A percentile compares a stretch with the other conserved stretches of the same genome.
phyloP scores from a whole-genome alignment of 2,113 vertebrate species.

The Ochotona curzoniae region DNA sequence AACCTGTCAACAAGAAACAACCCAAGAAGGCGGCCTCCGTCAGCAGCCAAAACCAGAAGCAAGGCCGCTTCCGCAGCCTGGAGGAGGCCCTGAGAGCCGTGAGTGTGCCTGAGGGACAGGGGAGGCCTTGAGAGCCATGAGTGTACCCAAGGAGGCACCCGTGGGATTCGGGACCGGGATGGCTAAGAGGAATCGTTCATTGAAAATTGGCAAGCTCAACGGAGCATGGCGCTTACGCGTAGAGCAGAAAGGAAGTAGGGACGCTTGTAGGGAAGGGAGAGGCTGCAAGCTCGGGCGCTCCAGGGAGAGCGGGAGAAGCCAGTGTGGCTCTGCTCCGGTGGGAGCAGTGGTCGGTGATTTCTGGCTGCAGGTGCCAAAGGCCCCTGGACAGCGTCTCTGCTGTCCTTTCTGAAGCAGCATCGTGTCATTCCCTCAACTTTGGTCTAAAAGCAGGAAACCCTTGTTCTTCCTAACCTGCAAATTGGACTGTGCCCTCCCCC shows the following conservation, averaged over 20 bases:
- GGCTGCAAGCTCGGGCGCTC: neutral
- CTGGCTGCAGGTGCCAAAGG: neutral
- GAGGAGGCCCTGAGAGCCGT: constrained; percentile 94
- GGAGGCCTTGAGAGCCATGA: neutral
- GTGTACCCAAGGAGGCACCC: neutral
- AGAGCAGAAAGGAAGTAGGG: neutral
- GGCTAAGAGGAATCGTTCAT: neutral
- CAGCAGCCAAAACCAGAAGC: constrained; percentile 64
- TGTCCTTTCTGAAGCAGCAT: no score
- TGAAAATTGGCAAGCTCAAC: neutral
- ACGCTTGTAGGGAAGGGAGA: neutral
- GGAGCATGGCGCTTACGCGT: neutral
- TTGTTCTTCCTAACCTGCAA: neutral
- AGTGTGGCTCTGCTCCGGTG: neutral
- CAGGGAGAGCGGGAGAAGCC: neutral
- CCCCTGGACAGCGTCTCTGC: neutral
- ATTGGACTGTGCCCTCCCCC: neutral
- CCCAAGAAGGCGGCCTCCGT: constrained; percentile 78
- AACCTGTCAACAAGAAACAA: constrained; percentile 82
- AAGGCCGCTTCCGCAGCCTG: constrained; percentile 85
- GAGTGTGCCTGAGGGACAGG: constrained; percentile 79
- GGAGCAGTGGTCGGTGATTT: neutral
- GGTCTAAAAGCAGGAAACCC: neutral
- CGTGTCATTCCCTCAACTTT: neutral
- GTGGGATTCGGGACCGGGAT: neutral